Base-by-base conservation (phyloP, 2,888 invertebrate species). In the Eutolmus rufibarbis region DNA sequence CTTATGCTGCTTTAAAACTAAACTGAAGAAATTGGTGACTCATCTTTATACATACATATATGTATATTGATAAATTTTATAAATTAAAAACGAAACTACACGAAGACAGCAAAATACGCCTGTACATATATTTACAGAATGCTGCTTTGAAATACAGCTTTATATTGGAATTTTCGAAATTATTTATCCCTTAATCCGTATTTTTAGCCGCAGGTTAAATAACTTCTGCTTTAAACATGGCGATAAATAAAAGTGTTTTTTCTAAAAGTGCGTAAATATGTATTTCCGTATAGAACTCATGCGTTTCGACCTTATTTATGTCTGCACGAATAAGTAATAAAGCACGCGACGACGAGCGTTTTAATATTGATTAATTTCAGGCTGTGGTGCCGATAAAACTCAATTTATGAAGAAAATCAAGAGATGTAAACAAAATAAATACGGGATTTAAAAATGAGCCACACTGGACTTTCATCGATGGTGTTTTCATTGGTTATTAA, bases 401-500 rank as follows among this genome's bases (percentile, higher is more conserved):
- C 66, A 66, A 66, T 66, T 66, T 66, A 66, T 66, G 66, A 66
- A 66, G 66, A 66, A 66, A 66, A 66, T 66, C 66, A 66, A 66
- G 66, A 66, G 66, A 66, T 66, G 28, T 23, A 66, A 66, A 66
- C 66, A 19, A 66, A 66, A 66, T 66, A 66, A 66, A 66, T 66
- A 66, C 28, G 8, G 66, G 66, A 66, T 66, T 66, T 66, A 28
- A 66, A 66, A 66, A 66, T 9, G 19, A 23, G 9, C 23, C 12
- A 9, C 28, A 23, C 66, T 66, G 66, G 23, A 66, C 23, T 66
- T 76, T 28, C 19, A 76, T 37, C 31, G 37, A 76, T 76, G n/a
- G 76, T 76, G 76, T 76, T 76, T 76, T 76, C 76, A 76, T 76
- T 76, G n/a, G 34, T 76, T 76, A 76, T 76, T 76, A 76, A 37